These are phyloP conservation scores for Ophioninae sp. DNA, from an alignment of 2,888 invertebrate genomes.

Conservation along the genomic window DNA sequence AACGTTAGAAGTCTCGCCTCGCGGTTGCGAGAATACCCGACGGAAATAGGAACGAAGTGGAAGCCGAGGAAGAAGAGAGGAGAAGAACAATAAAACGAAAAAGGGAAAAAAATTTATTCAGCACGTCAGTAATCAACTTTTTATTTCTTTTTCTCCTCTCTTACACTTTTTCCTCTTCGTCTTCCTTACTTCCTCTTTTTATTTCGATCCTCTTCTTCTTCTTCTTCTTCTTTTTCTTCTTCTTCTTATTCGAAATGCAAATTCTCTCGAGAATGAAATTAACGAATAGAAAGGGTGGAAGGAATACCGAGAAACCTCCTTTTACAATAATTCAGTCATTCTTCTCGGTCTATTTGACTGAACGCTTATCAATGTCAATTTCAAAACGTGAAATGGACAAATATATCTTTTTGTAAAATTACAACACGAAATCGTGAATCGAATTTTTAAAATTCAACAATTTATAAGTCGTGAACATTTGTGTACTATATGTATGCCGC, in stretches of 20 bases:
- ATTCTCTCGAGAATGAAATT: constrained; percentile 45
- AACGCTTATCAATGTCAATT: constrained; percentile 38
- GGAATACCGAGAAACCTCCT: constrained; percentile 9
- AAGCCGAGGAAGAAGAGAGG: constrained; percentile 8
- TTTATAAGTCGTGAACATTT: too few relatives aligned
- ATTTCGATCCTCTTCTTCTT: constrained; percentile 17
- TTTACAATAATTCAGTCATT: constrained; percentile 51
- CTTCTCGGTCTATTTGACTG: constrained; percentile 40
- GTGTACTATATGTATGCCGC: too few relatives aligned
- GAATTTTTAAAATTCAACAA: constrained; percentile 7
- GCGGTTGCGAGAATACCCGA: constrained; percentile 2
- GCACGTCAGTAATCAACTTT: constrained; percentile 39
- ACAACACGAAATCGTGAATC: constrained; percentile 33
- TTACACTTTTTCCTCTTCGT: constrained; percentile 7
- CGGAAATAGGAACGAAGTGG: constrained; percentile 24
- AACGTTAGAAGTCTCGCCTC: constrained; percentile 34
- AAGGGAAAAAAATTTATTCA: constrained; percentile 33
- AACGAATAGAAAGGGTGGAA: constrained; percentile 33
- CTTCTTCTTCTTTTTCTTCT: constrained; percentile 27
- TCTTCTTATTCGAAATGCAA: constrained; percentile 36
- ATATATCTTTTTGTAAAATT: constrained; percentile 21
- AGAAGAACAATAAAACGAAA: constrained; percentile 2
- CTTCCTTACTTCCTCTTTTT: background rate
- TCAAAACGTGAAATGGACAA: constrained; percentile 15
- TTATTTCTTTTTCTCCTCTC: constrained; percentile 19